Evolutionary conservation across 2,797 vertebrate species (phyloP), one percentile per base, ranked within the genome.

Genomic region (Poecilia picta): DNA sequence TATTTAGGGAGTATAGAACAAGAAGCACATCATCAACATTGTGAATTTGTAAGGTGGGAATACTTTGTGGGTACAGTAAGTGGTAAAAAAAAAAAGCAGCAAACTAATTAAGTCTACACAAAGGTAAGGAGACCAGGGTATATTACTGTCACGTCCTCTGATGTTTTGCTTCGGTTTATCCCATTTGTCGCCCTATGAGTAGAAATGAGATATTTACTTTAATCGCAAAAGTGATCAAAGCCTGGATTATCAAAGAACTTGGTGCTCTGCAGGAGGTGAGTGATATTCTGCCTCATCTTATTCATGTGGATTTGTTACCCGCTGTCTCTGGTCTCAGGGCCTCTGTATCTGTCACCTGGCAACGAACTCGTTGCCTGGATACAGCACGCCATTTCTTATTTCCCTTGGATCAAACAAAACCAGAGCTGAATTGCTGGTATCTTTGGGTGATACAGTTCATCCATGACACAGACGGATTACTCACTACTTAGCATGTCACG

Each of bases 331-430:
- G 89, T 92, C 88, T 94, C 88, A 90, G 91, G 93, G 91, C 92
- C 92, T 93, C 92, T 76, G 89, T 81, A 85, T 93, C 93, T 92
- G 94, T 96, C 95, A 96, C 95, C 93, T 95, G 94, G 95, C 95
- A 96, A 96, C 95, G 53, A 85, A 92, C 86, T 83, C 94, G 95
- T 96, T 96, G 95, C 95, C 92, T 94, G 91, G 95, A 94, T 94
- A 96, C 95, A 80, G 94, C 87, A 88, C 73, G 73, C 83, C 81
- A 89, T 92, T 93, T 88, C 92, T 88, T 84, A 85, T 93, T 93
- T 93, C 83, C 75, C 89, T 71, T 78, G 85, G 89, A 93, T 94
- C 81, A 92, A 90, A 93, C 75, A 74, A 85, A 41, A 82, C 80
- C 46, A 5, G 64, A 85, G 84, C 81, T 87, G 84, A 93, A 91